Evolutionary conservation across 2,113 vertebrate species (phyloP), one percentile per base, ranked within the genome.

Genomic region (Nettapus auritus): DNA sequence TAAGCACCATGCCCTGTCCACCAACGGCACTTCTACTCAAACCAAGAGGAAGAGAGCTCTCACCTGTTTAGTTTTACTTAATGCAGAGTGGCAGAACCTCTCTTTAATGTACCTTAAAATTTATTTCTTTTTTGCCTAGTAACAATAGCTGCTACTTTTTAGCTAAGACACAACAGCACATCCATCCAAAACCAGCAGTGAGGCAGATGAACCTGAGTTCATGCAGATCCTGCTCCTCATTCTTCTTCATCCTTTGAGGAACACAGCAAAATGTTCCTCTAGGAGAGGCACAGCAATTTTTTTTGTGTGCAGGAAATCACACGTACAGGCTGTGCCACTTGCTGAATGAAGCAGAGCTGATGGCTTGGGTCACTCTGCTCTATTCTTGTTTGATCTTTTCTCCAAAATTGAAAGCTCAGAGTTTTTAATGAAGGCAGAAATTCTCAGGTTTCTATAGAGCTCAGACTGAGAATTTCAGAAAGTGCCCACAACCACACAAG

Each of bases 301-400:
- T 40, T 19, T 55, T 36, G 5, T 18, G 22, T n/a, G 7, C 21
- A 48, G 38, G 19, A 73, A 77, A 90, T 26, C 56, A 40, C 50
- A 50, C 4, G 9, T 4, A 25, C n/a, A 50, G 78, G 40, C 59
- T 67, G 59, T 22, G 38, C n/a, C 60, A 25, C 34, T 38, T 40
- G 21, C n/a, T 73, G 73, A 56, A 81, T 1, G 20, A 36, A 64
- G 36, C 42, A 18, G 17, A 33, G 23, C 26, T 8, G 2, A 23
- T 28, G 55, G 18, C 28, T 16, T 38, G 68, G 48, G 53, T 81
- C 77, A 28, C 13, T 68, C n/a, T 42, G 76, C 48, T 55, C 57
- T 29, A 0, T 20, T 7, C 0, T 0, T 18, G 36, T 34, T 73
- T 46, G 38, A 53, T 57, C 4, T 86, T 29, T 64, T 76, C 36